Conservation (phyloP, 2,888 invertebrate species). For the Melikaiella ostensackeni region DNA sequence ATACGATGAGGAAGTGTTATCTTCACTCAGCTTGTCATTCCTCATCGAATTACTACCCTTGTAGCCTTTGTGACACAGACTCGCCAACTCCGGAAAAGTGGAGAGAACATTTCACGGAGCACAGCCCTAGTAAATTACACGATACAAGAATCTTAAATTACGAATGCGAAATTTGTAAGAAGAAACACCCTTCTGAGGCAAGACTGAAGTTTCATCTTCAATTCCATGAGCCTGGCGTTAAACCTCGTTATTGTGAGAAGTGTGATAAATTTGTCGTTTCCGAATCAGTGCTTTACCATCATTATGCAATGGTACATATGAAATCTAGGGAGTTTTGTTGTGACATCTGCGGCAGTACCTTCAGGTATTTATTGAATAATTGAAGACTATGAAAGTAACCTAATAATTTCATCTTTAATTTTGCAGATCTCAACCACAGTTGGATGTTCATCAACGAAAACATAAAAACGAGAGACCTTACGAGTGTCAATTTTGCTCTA, state of each 20-base stretch:
- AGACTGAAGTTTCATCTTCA: conserved; percentile 52
- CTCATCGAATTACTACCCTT: conserved; percentile 32
- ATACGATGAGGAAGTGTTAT: neutral
- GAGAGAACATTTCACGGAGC: conserved; percentile 31
- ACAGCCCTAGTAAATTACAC: conserved; percentile 27
- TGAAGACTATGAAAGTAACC: neutral
- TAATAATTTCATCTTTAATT: conserved; percentile 5
- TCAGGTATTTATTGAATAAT: conserved; percentile 38
- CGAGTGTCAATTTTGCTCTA: conserved; percentile 53
- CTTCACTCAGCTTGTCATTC: conserved; percentile 1
- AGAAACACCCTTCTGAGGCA: conserved; percentile 50
- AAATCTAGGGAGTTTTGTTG: conserved; percentile 49
- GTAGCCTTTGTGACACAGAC: conserved; percentile 40
- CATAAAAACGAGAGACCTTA: conserved; percentile 55
- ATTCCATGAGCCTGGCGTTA: conserved; percentile 45
- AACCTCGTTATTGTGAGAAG: conserved; percentile 41
- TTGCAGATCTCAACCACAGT: conserved; percentile 44
- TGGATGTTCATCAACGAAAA: conserved; percentile 50
- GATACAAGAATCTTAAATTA: conserved; percentile 36
- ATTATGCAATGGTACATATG: conserved; percentile 41
- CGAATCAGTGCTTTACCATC: conserved; percentile 42
- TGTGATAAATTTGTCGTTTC: conserved; percentile 44
- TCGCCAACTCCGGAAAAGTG: conserved; percentile 36
- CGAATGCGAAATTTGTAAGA: conserved; percentile 50
- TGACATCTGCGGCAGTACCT: conserved; percentile 52